Percentiles rank a stretch among this genome's conserved stretches.
phyloP scores from a whole-genome alignment of 2,113 vertebrate species.

The Arizona elegans region DNA sequence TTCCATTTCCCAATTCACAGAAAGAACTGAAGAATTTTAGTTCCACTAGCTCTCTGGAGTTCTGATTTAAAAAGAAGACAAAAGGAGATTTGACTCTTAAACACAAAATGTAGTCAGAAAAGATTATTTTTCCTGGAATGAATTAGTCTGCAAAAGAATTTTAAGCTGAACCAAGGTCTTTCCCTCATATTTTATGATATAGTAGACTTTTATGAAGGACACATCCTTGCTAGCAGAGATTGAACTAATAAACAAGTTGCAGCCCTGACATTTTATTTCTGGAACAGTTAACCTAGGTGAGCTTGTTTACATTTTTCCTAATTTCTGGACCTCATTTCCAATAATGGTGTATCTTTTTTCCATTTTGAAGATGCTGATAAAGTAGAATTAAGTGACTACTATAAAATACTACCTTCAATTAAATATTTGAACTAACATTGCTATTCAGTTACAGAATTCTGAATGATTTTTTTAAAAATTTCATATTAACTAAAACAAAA shows the following conservation, averaged over 20 bases:
- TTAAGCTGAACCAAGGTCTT: slow-evolving; percentile 10
- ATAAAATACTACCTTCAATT: background rate
- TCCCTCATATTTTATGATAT: background rate
- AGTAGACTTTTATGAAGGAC: slow-evolving; percentile 15
- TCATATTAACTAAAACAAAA: background rate
- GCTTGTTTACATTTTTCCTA: background rate
- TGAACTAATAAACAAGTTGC: slow-evolving; percentile 35
- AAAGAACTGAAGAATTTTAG: slow-evolving; percentile 29
- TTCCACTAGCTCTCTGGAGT: background rate
- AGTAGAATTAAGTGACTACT: slow-evolving; percentile 6
- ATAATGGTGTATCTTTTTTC: background rate
- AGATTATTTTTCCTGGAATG: background rate
- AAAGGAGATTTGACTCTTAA: background rate
- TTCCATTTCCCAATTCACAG: slow-evolving; percentile 41
- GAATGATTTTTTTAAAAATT: background rate
- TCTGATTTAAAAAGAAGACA: slow-evolving; percentile 1
- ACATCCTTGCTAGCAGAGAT: slow-evolving; percentile 9
- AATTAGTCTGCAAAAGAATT: slow-evolving; percentile 31
- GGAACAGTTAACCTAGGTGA: slow-evolving; percentile 32
- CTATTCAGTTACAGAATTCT: background rate
- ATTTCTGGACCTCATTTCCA: background rate
- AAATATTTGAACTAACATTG: background rate
- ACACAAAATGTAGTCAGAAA: background rate
- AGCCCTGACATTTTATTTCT: background rate
- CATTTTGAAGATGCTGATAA: background rate